Evolutionary conservation across 2,113 vertebrate species (phyloP).

Genomic region (Ondatra zibethicus): DNA sequence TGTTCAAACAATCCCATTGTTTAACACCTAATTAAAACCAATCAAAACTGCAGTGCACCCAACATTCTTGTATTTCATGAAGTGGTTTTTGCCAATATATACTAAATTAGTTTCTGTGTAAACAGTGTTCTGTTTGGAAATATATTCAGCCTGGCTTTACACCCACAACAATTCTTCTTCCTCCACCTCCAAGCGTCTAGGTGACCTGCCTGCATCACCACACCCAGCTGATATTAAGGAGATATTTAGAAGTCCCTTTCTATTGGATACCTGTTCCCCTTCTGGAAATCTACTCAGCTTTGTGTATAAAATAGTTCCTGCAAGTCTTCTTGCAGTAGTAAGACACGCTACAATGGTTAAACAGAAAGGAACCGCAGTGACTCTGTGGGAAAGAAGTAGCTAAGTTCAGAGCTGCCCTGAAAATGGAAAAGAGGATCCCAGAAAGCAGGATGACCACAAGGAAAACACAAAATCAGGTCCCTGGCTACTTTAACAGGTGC

Average conservation of each 20-base stretch:
- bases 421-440: not conserved
- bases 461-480: not conserved
- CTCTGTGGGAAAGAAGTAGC: not conserved
- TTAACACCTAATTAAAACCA: not conserved
- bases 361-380: not conserved
- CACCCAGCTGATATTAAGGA: not conserved
- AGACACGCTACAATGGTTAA: not conserved
- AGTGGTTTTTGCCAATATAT: not conserved
- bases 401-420: not conserved
- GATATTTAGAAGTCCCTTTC: not conserved
- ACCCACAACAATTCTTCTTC: not conserved
- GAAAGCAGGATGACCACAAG: not conserved
- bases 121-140: not conserved
- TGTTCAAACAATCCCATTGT: not conserved
- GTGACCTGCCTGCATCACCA: too few species aligned
- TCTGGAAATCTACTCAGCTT: not conserved
- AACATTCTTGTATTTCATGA: not conserved
- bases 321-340: not conserved
- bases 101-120: not conserved
- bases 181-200: not conserved
- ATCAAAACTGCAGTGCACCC: not conserved
- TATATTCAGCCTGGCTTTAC: not conserved
- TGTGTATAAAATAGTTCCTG: not conserved
- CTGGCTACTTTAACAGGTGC: not conserved
- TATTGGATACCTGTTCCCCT: not conserved